Conservation (phyloP, 30 jellyfish, hydroid and myxozoan species). For the Calvadosia cruxmelitensis region DNA sequence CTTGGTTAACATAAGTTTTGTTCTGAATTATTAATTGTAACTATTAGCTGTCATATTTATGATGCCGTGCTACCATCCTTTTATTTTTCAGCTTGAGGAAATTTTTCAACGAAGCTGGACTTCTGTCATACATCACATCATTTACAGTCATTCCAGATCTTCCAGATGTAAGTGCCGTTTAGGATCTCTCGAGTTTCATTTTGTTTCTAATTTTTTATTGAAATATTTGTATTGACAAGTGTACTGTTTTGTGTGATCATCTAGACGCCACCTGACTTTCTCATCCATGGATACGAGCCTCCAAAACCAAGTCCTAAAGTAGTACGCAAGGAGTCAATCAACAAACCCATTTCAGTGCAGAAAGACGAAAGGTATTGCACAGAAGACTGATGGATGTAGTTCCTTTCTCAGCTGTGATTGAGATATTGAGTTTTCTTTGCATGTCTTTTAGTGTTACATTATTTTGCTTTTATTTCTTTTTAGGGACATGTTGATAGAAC, state of each 20-base stretch:
- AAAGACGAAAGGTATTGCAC: constrained; percentile 76
- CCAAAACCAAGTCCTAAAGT: constrained; percentile 53
- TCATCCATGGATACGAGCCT: constrained; percentile 54
- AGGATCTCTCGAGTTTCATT: too few species aligned
- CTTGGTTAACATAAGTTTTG: too few species aligned
- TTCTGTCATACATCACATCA: constrained; percentile 50
- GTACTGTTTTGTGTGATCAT: not conserved
- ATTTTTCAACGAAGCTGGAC: constrained; percentile 57
- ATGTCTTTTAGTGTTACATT: not conserved
- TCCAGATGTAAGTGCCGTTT: constrained; percentile 54
- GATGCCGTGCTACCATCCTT: too few species aligned
- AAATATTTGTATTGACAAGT: not conserved
- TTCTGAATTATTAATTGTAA: too few species aligned
- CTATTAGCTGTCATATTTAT: too few species aligned
- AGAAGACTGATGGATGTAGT: not conserved
- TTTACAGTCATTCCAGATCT: constrained; percentile 60
- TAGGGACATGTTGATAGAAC: constrained; percentile 86
- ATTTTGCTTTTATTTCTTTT: not conserved
- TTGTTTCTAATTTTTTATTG: too few species aligned
- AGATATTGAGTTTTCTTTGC: too few species aligned
- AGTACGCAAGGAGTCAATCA: constrained; percentile 51
- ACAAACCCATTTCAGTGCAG: constrained; percentile 61
- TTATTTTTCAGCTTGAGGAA: constrained; percentile 48
- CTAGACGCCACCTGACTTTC: constrained; percentile 81
- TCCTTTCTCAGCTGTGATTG: too few species aligned